Evolutionary conservation across 2,888 invertebrate species (phyloP).

Genomic region (Branchellion lobata): DNA sequence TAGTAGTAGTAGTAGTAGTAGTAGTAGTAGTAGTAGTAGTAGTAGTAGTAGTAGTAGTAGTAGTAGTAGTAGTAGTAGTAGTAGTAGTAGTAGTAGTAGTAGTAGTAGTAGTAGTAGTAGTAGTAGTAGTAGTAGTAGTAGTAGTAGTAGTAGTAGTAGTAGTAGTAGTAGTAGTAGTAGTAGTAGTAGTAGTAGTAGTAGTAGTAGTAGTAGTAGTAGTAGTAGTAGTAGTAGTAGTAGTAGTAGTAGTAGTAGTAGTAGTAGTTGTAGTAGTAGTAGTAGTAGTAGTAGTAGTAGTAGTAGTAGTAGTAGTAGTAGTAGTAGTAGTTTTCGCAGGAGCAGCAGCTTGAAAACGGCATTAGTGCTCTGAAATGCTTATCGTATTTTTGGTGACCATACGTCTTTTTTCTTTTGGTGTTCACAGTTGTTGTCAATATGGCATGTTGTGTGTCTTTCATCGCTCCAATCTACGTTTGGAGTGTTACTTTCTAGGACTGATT

Average conservation of each 20-base stretch:
- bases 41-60: not conserved
- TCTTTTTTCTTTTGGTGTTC: not conserved
- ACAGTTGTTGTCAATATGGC: not conserved
- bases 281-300: not conserved
- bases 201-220: not conserved
- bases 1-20: constrained; percentile 27
- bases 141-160: constrained; percentile 11
- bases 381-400: not conserved
- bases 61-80: constrained; percentile 5
- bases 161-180: not conserved
- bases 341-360: no score
- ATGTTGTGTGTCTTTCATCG: no score
- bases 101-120: constrained; percentile 27
- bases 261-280: not conserved
- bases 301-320: not conserved
- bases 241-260: not conserved
- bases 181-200: not conserved
- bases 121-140: constrained; percentile 29
- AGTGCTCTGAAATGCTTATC: not conserved
- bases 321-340: not conserved
- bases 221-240: not conserved
- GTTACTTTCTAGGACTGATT: no score
- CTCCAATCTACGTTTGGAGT: no score
- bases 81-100: constrained; percentile 29
- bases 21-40: constrained; percentile 24